Percentiles rank a stretch among this genome's conserved stretches.
phyloP scores from a whole-genome alignment of 2,888 invertebrate species.

The Andricus quercusramuli region DNA sequence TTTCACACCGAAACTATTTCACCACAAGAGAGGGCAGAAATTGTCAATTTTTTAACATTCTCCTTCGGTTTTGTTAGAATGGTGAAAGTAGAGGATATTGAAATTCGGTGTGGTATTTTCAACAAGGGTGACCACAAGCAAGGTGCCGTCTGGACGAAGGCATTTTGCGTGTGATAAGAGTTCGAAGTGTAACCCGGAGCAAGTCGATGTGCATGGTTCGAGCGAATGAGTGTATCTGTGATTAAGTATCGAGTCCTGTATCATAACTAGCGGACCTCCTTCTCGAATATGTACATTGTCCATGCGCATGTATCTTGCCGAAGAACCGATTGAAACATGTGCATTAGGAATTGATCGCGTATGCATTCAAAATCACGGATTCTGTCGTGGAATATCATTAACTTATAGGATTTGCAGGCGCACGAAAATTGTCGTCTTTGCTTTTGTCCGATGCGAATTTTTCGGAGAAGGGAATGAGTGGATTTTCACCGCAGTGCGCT shows the following conservation, averaged over 20 bases:
- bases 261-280: slow-evolving; percentile 63
- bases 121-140: background rate
- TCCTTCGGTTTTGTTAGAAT: background rate
- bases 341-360: slow-evolving; percentile 54
- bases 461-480: slow-evolving; percentile 40
- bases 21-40: background rate
- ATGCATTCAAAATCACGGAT: slow-evolving; percentile 27
- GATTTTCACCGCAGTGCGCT: slow-evolving; percentile 46
- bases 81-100: background rate
- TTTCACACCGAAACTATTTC: too few relatives aligned
- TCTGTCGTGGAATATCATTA: slow-evolving; percentile 57
- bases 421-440: slow-evolving; percentile 51
- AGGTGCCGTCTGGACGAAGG: slow-evolving; percentile 20
- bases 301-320: slow-evolving; percentile 47
- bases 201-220: slow-evolving; percentile 40
- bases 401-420: slow-evolving; percentile 56
- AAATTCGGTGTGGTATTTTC: background rate
- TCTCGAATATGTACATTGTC: slow-evolving; percentile 59
- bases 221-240: slow-evolving; percentile 59
- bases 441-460: slow-evolving; percentile 51
- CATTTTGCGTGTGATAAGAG: slow-evolving; percentile 39
- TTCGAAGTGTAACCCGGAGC: slow-evolving; percentile 22
- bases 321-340: slow-evolving; percentile 47
- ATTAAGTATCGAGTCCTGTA: slow-evolving; percentile 62
- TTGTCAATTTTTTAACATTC: background rate